These are phyloP conservation scores for Melanotaenia duboulayi DNA, from an alignment of 2,113 vertebrate species.

Conservation along the genomic window DNA sequence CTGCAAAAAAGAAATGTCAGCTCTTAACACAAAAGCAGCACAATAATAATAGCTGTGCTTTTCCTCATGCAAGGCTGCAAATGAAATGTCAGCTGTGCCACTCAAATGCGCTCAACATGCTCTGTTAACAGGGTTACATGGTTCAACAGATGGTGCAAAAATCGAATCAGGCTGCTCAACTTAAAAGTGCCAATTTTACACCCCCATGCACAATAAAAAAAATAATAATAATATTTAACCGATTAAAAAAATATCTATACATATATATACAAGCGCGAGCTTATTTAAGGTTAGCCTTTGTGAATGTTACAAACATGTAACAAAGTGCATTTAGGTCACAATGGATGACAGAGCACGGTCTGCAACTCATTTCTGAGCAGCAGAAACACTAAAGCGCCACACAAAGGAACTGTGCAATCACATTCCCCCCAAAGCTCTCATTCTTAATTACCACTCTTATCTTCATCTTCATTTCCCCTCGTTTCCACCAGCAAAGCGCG, in stretches of 20 bases:
- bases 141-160: slow-evolving; percentile 18
- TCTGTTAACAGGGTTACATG: slow-evolving; percentile 24
- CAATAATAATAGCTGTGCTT: slow-evolving; percentile 3
- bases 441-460: slow-evolving; percentile 72
- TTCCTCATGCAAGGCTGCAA: slow-evolving; percentile 23
- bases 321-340: slow-evolving; percentile 45
- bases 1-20: slow-evolving; percentile 11
- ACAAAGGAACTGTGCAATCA: slow-evolving; percentile 26
- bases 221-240: too few relatives aligned
- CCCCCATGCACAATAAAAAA: background rate
- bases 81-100: slow-evolving; percentile 39
- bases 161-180: slow-evolving; percentile 13
- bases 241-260: too few relatives aligned
- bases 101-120: slow-evolving; percentile 8
- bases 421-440: slow-evolving; percentile 12
- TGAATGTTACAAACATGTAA: background rate
- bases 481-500: slow-evolving; percentile 14
- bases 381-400: slow-evolving; percentile 2
- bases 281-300: background rate
- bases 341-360: slow-evolving; percentile 15
- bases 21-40: slow-evolving; percentile 7
- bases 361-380: slow-evolving; percentile 41
- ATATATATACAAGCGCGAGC: background rate
- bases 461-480: slow-evolving; percentile 70
- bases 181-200: slow-evolving; percentile 13